Percentiles rank a stretch among this genome's conserved stretches.
Evolutionary conservation across 2,888 invertebrate species (phyloP).

Genomic region (Drosophila nigricruria): DNA sequence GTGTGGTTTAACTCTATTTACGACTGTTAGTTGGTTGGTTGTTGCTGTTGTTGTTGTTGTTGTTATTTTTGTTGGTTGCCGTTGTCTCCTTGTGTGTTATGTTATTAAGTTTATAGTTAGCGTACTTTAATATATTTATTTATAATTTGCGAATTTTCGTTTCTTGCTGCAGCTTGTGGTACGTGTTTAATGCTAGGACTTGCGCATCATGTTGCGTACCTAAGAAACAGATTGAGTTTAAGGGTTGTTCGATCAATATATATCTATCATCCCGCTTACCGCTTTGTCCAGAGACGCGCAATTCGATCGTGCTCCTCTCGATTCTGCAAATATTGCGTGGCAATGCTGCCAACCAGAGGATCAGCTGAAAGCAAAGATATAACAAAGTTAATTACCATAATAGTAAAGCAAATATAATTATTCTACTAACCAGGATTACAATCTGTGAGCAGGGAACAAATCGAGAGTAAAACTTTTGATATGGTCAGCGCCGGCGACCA

Average conservation of each 20-base stretch:
- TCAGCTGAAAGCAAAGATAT: constrained; percentile 89
- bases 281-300: constrained; percentile 99
- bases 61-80: constrained; percentile 12
- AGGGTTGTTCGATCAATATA: neutral
- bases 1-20: constrained; percentile 22
- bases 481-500: constrained; percentile 99
- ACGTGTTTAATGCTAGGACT: constrained; percentile 68
- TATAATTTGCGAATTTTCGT: constrained; percentile 77
- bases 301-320: constrained; percentile 99
- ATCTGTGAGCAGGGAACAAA: constrained; percentile 98
- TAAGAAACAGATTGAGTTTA: constrained; percentile 43
- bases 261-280: constrained; percentile 87
- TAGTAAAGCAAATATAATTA: neutral
- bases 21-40: constrained; percentile 26
- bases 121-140: constrained; percentile 77
- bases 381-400: neutral
- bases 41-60: constrained; percentile 32
- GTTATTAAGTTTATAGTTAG: constrained; percentile 77
- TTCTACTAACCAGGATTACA: constrained; percentile 96
- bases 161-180: constrained; percentile 79
- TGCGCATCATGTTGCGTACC: constrained; percentile 85
- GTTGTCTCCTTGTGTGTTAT: constrained; percentile 36
- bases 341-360: constrained; percentile 98
- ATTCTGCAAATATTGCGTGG: constrained; percentile 98
- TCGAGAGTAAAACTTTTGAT: constrained; percentile 98